Base-by-base conservation (phyloP, 2,113 vertebrate genomes). In the Clarias macrocephalus region DNA sequence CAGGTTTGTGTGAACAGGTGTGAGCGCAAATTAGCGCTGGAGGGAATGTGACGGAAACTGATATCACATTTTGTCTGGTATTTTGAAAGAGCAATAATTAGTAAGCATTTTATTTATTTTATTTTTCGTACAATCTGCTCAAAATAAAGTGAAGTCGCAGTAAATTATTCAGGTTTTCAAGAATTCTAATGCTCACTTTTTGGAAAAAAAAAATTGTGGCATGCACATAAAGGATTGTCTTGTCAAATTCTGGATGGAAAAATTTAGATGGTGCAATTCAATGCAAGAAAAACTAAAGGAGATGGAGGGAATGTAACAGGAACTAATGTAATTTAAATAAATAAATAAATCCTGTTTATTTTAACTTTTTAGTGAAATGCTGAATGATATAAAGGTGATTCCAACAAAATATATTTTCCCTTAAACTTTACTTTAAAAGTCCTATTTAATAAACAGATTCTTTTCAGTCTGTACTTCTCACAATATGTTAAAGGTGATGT, bases 21-120 rank as follows among this genome's bases (percentile, higher is more conserved):
- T 81, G 79, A 42, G 57, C 11, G 10, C 57, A 60, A 80, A 80
- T 80, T 80, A 80, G 56, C 33, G 57, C 79, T 80, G 37, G 37
- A 80, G 19, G 54, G 28, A 80, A 80, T 80, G 56, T 80, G 77
- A 80, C 54, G 21, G 77, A 18, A 80, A 80, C 54, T 80, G 33
- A 80, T 80, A 12, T 33, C 28, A 80, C 56, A 79, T 79, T 79
- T 79, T 79, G 52, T 28, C n/a, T 79, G 13, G 18, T 56, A 79
- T 52, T 75, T 52, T 52, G 21, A 56, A 77, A 56, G 52, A 77
- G 25, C 52, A 77, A 28, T 77, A 77, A 77, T 77, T 77, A 28
- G 48, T 5, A 23, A 75, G 37, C 42, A 52, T 75, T 48, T 59
- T 59, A 25, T 25, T 56, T 77, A 18, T 77, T 77, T 77, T 56